Evolutionary conservation across 1,140 invertebrate genomes (phyloP), one percentile per base, ranked within the genome.

Genomic region (Sitophilus oryzae): DNA sequence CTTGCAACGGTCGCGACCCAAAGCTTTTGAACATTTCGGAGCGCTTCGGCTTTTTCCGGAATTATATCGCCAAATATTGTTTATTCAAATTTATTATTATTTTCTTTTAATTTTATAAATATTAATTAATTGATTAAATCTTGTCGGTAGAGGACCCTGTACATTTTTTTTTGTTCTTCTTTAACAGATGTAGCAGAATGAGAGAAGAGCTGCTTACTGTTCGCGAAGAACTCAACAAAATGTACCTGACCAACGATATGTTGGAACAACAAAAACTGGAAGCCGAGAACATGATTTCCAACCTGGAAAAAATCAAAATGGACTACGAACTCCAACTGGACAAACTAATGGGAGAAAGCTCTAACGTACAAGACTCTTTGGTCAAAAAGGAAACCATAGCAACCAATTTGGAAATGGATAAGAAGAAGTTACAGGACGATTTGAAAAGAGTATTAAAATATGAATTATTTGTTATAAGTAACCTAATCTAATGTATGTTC

Each of bases 181-280:
- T n/a, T 38, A 16, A 1, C 36, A 38, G 42, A 20, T 84, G 81
- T 35, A 87, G 85, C 57, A 79, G 85, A 15, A 72, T 89, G 49
- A 75, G 85, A 41, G 84, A 89, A 66, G 87, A 90, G 65, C 68
- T 89, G 1, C 74, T 89, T 14, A 83, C 81, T 0, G 61, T 84
- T 2, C 72, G 85, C 1, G 87, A 90, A 70, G 88, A 90, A 59
- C 71, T 90, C 0, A 86, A 84, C 66, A 85, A 86, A 64, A 74
- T 81, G 0, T 79, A 82, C 52, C 70, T 90, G 0, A 75, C 79
- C 1, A 79, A 83, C 37, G 88, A 91, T 66, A 74, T 91, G 64
- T 67, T 91, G 1, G 86, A 89, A 56, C 87, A 89, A 66, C 86
- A 90, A 60, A 87, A 88, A 67, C 62, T 83, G 16, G 88, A 91